Evolutionary conservation across 2,113 vertebrate species (phyloP).

Genomic region (Australoheros scitulus): DNA sequence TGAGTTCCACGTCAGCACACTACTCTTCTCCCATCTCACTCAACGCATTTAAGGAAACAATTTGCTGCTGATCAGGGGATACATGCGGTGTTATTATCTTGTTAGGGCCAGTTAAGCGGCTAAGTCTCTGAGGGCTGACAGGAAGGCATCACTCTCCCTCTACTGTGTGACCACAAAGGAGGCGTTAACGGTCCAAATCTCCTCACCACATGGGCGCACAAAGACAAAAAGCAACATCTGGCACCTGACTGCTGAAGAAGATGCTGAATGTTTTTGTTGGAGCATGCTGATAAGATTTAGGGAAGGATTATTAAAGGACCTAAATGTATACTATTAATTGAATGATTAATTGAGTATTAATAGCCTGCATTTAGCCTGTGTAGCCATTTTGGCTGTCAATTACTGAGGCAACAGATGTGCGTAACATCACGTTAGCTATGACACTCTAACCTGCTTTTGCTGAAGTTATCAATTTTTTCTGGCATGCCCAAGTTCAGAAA

Average conservation of each 20-base stretch:
- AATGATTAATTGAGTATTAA: neutral
- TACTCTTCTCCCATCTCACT: neutral
- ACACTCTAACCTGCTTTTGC: neutral
- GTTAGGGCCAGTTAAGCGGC: conserved; percentile 61
- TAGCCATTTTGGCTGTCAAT: neutral
- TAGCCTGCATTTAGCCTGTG: neutral
- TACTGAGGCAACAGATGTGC: neutral
- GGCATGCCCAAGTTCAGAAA: neutral
- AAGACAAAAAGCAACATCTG: conserved; percentile 37
- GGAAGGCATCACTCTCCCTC: conserved; percentile 52
- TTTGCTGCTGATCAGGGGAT: conserved; percentile 59
- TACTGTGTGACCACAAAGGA: conserved; percentile 37
- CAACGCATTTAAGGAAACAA: conserved; percentile 46
- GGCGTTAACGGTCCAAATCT: conserved; percentile 41
- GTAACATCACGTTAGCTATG: neutral
- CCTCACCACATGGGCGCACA: conserved; percentile 24
- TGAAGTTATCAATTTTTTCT: neutral
- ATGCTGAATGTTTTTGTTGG: conserved; percentile 28
- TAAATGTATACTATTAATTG: neutral
- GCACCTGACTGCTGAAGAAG: neutral
- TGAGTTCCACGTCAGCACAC: conserved; percentile 34
- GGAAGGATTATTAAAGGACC: neutral
- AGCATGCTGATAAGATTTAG: conserved; percentile 10
- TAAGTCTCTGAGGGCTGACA: conserved; percentile 56
- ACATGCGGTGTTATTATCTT: conserved; percentile 62